Conservation (phyloP, 2,888 invertebrate genomes). For the Dorcus parallelipipedus region DNA sequence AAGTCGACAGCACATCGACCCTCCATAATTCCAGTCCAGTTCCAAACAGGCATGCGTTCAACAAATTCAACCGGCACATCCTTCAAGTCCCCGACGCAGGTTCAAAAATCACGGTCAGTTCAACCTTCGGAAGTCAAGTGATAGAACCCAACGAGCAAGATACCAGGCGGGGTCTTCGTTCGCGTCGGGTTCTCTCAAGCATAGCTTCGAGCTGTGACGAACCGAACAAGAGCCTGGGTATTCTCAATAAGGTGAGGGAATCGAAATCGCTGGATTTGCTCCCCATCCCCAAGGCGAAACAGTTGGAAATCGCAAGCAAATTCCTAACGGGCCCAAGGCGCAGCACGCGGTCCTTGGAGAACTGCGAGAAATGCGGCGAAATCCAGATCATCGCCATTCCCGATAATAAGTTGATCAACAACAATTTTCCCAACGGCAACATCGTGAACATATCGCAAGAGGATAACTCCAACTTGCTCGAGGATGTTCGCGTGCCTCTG, state of each 20-base stretch:
- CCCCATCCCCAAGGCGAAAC: constrained; percentile 41
- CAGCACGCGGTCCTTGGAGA: constrained; percentile 49
- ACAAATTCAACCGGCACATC: constrained; percentile 50
- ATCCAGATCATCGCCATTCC: constrained; percentile 48
- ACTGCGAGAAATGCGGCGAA: constrained; percentile 49
- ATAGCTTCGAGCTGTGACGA: constrained; percentile 65
- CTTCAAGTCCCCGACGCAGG: constrained; percentile 53
- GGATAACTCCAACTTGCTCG: constrained; percentile 38
- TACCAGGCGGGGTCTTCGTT: constrained; percentile 32
- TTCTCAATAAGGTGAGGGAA: constrained; percentile 52
- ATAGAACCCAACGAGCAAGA: constrained; percentile 35
- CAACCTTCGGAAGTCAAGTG: constrained; percentile 44
- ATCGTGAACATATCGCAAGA: constrained; percentile 43
- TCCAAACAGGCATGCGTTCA: constrained; percentile 35
- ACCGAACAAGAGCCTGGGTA: constrained; percentile 42
- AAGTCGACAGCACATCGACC: constrained; percentile 56
- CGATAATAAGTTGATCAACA: constrained; percentile 51
- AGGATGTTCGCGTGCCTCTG: constrained; percentile 49
- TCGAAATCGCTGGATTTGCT: constrained; percentile 66
- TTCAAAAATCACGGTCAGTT: constrained; percentile 52
- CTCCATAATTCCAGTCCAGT: constrained; percentile 55
- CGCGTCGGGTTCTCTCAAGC: constrained; percentile 60
- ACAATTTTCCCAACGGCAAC: constrained; percentile 57
- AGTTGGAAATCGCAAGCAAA: constrained; percentile 22
- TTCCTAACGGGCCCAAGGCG: constrained; percentile 22